Percentiles rank a stretch among this genome's conserved stretches.
Evolutionary conservation across 2,113 vertebrate genomes (phyloP).

Genomic region (Cinclus cinclus): DNA sequence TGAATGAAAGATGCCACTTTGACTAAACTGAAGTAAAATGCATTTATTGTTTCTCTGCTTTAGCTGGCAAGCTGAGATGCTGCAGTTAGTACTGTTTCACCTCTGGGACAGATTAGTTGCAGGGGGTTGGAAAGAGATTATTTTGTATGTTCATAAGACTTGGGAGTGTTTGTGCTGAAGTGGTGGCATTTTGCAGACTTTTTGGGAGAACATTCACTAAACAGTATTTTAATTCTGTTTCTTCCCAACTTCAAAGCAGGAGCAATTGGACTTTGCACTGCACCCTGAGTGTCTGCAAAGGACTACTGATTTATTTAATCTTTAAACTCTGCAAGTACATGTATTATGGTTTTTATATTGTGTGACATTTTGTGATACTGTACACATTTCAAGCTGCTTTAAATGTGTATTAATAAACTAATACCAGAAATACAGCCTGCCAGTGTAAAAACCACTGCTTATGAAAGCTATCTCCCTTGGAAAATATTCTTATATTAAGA

Average conservation of each 20-base stretch:
- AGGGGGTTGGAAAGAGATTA: neutral
- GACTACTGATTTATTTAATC: slow-evolving; percentile 9
- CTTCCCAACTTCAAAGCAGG: slow-evolving; percentile 1
- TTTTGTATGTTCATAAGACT: neutral
- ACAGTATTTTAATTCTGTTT: slow-evolving; percentile 4
- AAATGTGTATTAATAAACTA: neutral
- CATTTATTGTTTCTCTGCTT: neutral
- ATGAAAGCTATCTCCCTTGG: neutral
- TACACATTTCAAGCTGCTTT: neutral
- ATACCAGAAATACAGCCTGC: neutral
- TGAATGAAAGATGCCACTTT: neutral
- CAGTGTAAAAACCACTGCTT: neutral
- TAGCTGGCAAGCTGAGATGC: neutral
- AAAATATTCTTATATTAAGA: neutral
- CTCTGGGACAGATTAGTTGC: neutral
- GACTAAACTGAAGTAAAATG: neutral
- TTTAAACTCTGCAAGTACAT: slow-evolving; percentile 19
- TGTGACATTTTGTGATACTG: neutral
- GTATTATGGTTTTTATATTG: neutral
- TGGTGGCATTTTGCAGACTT: neutral
- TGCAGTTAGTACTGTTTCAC: neutral
- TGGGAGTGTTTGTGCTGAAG: neutral
- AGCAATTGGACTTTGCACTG: slow-evolving; percentile 33
- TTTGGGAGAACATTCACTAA: neutral
- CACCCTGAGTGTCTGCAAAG: slow-evolving; percentile 19